phyloP scores from a whole-genome alignment of 23 tunicate species.

The Ciona savignyi region DNA sequence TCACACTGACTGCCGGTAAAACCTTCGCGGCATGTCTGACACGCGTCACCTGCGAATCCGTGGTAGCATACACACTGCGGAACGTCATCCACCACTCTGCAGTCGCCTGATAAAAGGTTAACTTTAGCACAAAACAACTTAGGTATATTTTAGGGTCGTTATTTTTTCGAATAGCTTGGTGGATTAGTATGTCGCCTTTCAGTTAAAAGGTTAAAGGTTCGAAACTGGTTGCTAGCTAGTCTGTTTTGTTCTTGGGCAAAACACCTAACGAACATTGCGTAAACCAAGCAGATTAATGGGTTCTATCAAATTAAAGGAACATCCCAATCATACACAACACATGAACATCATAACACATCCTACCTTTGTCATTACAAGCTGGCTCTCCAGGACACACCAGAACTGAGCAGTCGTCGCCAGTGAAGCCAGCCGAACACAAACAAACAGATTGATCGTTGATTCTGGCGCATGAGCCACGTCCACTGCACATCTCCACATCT shows the following conservation, averaged over 20 bases:
- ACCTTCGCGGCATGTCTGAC: constrained; percentile 14
- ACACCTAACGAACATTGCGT: too few species aligned
- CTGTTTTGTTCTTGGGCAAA: too few species aligned
- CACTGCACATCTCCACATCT: constrained; percentile 16
- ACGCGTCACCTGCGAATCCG: constrained; percentile 21
- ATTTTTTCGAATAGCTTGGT: too few species aligned
- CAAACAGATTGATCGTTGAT: constrained; percentile 14
- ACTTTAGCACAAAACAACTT: too few species aligned
- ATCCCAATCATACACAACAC: too few species aligned
- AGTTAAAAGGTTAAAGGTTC: too few species aligned
- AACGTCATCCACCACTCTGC: constrained; percentile 4
- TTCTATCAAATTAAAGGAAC: too few species aligned
- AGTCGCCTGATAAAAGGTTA: constrained; percentile 12
- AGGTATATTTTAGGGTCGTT: too few species aligned
- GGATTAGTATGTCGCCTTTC: too few species aligned
- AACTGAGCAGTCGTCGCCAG: constrained; percentile 16
- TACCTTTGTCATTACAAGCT: constrained; percentile 12
- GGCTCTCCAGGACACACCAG: constrained; percentile 22
- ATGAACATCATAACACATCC: too few species aligned
- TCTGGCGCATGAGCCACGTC: constrained; percentile 10
- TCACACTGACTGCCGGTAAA: constrained; percentile 13
- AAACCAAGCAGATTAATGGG: too few species aligned
- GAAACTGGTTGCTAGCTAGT: too few species aligned
- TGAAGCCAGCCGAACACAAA: constrained; percentile 12
- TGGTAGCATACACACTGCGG: constrained; percentile 28